Evolutionary conservation across 2,888 invertebrate genomes (phyloP).

Genomic region (Orthosia cruda): DNA sequence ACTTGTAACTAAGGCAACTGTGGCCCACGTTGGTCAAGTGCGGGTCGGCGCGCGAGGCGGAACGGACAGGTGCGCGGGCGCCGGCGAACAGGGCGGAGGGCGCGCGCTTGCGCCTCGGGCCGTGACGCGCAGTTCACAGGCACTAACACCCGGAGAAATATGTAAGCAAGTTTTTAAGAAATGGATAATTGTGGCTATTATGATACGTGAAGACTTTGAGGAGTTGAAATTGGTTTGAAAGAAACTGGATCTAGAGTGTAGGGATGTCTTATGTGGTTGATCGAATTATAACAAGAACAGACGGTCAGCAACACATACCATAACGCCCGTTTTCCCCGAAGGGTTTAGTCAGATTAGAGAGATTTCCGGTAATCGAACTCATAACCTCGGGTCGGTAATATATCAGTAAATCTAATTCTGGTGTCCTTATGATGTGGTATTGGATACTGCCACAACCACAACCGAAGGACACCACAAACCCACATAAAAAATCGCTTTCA

Average conservation of each 20-base stretch:
- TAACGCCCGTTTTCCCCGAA: too few species aligned
- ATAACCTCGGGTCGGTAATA: too few species aligned
- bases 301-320: too few species aligned
- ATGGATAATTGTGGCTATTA: background rate
- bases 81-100: constrained; percentile 67
- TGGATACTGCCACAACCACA: background rate
- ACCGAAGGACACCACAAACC: background rate
- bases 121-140: constrained; percentile 66
- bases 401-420: background rate
- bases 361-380: too few species aligned
- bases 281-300: background rate
- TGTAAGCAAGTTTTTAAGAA: background rate
- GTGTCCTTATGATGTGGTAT: background rate
- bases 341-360: too few species aligned
- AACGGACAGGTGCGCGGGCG: constrained; percentile 74
- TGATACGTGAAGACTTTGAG: background rate
- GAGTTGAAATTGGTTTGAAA: background rate
- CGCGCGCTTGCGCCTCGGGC: constrained; percentile 64
- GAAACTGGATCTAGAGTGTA: background rate
- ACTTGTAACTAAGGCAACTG: constrained; percentile 52
- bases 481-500: background rate
- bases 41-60: constrained; percentile 66
- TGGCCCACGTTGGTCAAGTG: constrained; percentile 62
- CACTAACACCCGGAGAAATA: constrained; percentile 36
- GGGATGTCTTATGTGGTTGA: background rate